Conservation (phyloP, 2,888 invertebrate genomes). For the Dolomedes plantarius region DNA sequence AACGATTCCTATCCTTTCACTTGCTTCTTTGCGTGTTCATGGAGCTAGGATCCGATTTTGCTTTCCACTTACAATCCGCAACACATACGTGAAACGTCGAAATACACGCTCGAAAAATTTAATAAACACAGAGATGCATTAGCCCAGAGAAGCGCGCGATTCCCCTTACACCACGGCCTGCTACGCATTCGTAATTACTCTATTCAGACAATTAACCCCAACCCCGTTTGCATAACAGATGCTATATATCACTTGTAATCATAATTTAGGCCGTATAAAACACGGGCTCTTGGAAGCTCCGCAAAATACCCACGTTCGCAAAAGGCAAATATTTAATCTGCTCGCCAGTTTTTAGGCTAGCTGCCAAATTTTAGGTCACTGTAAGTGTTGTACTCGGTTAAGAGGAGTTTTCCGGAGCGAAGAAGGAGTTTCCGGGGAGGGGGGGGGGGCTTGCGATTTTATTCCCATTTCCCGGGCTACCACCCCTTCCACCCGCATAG, state of each 20-base stretch:
- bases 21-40: too few species aligned
- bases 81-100: too few species aligned
- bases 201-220: background rate
- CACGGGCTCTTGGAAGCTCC: conserved; percentile 29
- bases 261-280: background rate
- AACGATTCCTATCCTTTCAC: too few species aligned
- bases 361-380: conserved; percentile 54
- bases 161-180: background rate
- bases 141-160: background rate
- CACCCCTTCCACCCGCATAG: too few species aligned
- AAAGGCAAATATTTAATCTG: conserved; percentile 46
- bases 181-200: background rate
- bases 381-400: background rate
- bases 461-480: background rate
- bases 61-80: too few species aligned
- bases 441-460: too few species aligned
- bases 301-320: conserved; percentile 27
- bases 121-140: background rate
- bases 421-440: too few species aligned
- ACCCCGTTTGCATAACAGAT: background rate
- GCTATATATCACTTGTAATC: background rate
- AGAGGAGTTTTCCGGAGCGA: background rate
- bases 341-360: conserved; percentile 34
- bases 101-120: too few species aligned
- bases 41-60: too few species aligned